Conservation (phyloP, 2,888 invertebrate species). For the Hirtodrosophila confusa region DNA sequence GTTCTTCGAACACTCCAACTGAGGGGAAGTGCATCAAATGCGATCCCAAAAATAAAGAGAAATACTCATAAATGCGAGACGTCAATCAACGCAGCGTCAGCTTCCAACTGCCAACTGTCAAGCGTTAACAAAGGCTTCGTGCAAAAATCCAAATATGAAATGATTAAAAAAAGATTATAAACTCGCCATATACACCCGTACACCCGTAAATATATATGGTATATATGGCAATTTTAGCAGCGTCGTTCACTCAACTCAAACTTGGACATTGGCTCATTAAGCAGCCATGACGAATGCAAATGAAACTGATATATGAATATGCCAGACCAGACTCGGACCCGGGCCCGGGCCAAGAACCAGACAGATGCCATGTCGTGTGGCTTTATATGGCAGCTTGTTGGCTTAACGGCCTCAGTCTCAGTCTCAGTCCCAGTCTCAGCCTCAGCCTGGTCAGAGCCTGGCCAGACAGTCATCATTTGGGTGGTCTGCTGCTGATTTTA, state of each 20-base stretch:
- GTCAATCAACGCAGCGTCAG: slow-evolving; percentile 77
- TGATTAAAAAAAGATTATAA: slow-evolving; percentile 76
- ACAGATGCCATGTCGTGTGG: slow-evolving; percentile 44
- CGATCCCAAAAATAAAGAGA: no score
- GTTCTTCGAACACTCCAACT: slow-evolving; percentile 3
- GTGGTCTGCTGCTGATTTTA: slow-evolving; percentile 79
- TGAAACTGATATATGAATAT: slow-evolving; percentile 77
- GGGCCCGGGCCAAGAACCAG: neutral
- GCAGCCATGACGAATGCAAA: slow-evolving; percentile 82
- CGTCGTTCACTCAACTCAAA: slow-evolving; percentile 69
- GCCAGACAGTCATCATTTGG: slow-evolving; percentile 57
- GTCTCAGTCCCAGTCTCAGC: slow-evolving; percentile 17
- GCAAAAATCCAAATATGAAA: slow-evolving; percentile 57
- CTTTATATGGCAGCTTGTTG: slow-evolving; percentile 68
- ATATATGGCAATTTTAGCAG: slow-evolving; percentile 40
- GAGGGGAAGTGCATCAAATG: neutral
- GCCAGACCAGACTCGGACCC: slow-evolving; percentile 20
- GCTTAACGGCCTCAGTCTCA: slow-evolving; percentile 37
- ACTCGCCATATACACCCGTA: slow-evolving; percentile 40
- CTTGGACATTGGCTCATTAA: slow-evolving; percentile 77
- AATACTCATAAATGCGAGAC: slow-evolving; percentile 49
- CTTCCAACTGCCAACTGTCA: slow-evolving; percentile 71
- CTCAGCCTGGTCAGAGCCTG: neutral
- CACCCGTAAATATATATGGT: slow-evolving; percentile 10
- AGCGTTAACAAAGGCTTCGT: slow-evolving; percentile 64